A percentile compares a stretch with the other conserved stretches of the same genome.
phyloP scores from a whole-genome alignment of 1,140 invertebrate genomes.

The Anastrepha obliqua region DNA sequence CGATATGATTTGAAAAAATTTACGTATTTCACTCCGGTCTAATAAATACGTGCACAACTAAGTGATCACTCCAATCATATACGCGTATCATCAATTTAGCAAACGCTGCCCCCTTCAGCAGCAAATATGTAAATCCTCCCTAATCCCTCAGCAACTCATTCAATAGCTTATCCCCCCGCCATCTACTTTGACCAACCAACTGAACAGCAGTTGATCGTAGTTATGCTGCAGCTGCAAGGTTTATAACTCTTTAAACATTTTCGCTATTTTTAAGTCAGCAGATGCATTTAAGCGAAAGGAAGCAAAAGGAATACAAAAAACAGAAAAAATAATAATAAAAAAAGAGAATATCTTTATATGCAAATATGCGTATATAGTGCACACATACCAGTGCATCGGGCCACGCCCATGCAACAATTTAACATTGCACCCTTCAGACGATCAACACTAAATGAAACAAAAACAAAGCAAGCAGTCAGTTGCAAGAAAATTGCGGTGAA shows the following conservation, averaged over 20 bases:
- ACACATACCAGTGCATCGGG: not conserved
- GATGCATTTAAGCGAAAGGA: not conserved
- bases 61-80: too few species aligned
- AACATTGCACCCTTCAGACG: not conserved
- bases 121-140: not conserved
- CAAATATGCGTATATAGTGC: not conserved
- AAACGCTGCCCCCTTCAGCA: not conserved
- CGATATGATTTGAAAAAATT: too few species aligned
- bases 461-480: not conserved
- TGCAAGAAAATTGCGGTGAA: not conserved
- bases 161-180: not conserved
- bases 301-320: not conserved
- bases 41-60: too few species aligned
- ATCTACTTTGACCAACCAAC: not conserved
- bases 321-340: not conserved
- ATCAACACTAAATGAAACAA: not conserved
- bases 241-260: constrained; percentile 21
- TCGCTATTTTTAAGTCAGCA: not conserved
- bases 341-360: not conserved
- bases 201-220: not conserved
- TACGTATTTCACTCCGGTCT: too few species aligned
- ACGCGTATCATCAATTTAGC: too few species aligned
- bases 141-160: not conserved
- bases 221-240: not conserved
- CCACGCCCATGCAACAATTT: not conserved